Evolutionary conservation across 92 coral and sea anemone genomes (phyloP), one percentile per base, ranked within the genome.

Genomic region (Porites evermanni): DNA sequence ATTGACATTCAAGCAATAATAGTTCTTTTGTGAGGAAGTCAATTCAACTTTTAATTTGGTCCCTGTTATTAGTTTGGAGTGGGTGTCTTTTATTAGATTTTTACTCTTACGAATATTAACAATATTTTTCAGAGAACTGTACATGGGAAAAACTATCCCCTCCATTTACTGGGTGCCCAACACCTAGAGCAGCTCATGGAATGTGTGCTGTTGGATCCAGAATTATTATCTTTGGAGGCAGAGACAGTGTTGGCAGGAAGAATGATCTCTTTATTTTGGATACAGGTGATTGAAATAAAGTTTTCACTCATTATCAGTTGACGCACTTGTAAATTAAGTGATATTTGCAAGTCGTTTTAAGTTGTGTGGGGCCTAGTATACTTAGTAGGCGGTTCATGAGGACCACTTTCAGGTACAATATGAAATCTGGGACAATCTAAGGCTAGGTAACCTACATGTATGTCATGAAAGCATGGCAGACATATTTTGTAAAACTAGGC

Each of bases 171-270:
- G 94, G 94, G 50, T 73, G 77, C 19, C 98, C 98, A 56, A 94
- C 93, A 14, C 98, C 95, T 9, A 91, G 98, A 63, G 98, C 98
- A 51, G 98, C 98, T 50, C 90, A 80, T 84, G 86, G 98, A 18
- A 92, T 94, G 98, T 92, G 95, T 64, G 82, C 74, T 60, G 83
- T 92, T 64, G 98, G 90, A 19, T 78, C 90, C 67, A 75, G 85
- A 63, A 75, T 94, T 79, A 77, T 94, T 20, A 77, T 94, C 78
- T 94, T 94, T 92, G 98, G 98, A 17, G 98, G 98, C 24, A 88
- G 93, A 64, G 98, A 94, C 88, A 94, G 98, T 81, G 84, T 84
- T 12, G 91, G 90, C 56, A 84, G 98, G 68, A 88, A 82, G 72
- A 93, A 94, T 84, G 98, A 94, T 29, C 72, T 89, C 47, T 87